Base-by-base conservation (phyloP, 2,888 invertebrate species). In the Amitus sp. region DNA sequence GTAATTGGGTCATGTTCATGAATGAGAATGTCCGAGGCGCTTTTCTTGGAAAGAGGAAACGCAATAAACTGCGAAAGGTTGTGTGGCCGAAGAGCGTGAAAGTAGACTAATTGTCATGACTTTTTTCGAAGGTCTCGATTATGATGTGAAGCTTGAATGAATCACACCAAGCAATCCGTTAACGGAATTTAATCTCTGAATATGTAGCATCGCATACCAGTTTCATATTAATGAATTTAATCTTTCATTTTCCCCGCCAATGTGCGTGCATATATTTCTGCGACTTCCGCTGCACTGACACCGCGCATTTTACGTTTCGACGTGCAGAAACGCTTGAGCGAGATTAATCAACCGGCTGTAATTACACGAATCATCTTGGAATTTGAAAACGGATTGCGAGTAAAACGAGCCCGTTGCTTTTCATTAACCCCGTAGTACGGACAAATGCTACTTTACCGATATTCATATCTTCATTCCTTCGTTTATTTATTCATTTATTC, bases 281-380 rank as follows among this genome's bases (percentile, higher is more conserved):
- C 13, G 42, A 43, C 43, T 43, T 43, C 43, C 43, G 43, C 15
- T 15, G 39, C 34, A 34, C 34, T 34, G 42, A 42, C 18, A 20
- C 19, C 19, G 9, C n/a, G 3, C 10, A 2, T 13, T 15, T 39
- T 5, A 13, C 42, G 20, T 42, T 42, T 37, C 37, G 37, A 42
- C 42, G 19, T 19, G 13, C n/a, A 13, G 43, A 43, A 43, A 43
- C 12, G 2, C 43, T 13, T 4, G 23, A 34, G 34, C 34, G 34
- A 34, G 34, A 34, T 34, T 34, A 10, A 39, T 39, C 39, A 12
- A 15, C 12, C 6, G 27, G 15, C 43, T 7, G 3, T 43, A 23
- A 43, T 43, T 43, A 27, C 43, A 4, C 42, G 19, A 42, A 42
- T 23, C 23, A 43, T 43, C 40, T 13, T 43, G 27, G 13, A 18